Conservation (phyloP, 2,797 vertebrate species). For the Centropyge bicolor region DNA sequence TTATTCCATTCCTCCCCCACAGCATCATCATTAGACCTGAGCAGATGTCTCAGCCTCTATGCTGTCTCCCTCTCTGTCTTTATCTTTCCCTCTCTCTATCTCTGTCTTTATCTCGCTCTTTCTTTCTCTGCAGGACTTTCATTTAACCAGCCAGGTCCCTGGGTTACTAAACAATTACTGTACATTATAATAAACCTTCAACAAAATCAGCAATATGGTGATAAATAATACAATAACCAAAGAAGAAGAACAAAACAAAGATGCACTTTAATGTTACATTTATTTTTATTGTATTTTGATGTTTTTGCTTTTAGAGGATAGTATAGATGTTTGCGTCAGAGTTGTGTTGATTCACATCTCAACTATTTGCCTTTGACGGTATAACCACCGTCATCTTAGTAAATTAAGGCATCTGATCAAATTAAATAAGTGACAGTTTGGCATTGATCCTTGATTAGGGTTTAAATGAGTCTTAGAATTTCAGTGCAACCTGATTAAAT, state of each 20-base stretch:
- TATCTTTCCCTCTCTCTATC: neutral
- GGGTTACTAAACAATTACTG: conserved; percentile 25
- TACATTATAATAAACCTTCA: conserved; percentile 16
- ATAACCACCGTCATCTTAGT: conserved; percentile 45
- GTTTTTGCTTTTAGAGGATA: conserved; percentile 4
- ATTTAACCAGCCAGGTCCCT: conserved; percentile 32
- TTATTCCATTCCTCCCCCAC: conserved; percentile 47
- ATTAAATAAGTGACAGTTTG: conserved; percentile 67
- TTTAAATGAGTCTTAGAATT: conserved; percentile 65
- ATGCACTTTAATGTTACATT: neutral
- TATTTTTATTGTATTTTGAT: conserved; percentile 17
- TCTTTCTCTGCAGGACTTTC: conserved; percentile 32
- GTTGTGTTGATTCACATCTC: conserved; percentile 40
- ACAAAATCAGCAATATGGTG: conserved; percentile 12
- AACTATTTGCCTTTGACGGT: conserved; percentile 45
- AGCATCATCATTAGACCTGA: conserved; percentile 71
- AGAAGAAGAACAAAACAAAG: conserved; percentile 7
- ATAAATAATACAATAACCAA: conserved; percentile 18
- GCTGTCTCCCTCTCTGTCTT: conserved; percentile 25
- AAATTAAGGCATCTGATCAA: conserved; percentile 64
- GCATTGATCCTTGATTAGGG: conserved; percentile 69
- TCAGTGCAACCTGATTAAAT: conserved; percentile 60
- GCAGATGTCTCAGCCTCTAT: conserved; percentile 63
- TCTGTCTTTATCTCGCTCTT: conserved; percentile 1
- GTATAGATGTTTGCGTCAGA: conserved; percentile 21